phyloP scores from a whole-genome alignment of 2,888 invertebrate genomes.

The Spilarctia lutea region DNA sequence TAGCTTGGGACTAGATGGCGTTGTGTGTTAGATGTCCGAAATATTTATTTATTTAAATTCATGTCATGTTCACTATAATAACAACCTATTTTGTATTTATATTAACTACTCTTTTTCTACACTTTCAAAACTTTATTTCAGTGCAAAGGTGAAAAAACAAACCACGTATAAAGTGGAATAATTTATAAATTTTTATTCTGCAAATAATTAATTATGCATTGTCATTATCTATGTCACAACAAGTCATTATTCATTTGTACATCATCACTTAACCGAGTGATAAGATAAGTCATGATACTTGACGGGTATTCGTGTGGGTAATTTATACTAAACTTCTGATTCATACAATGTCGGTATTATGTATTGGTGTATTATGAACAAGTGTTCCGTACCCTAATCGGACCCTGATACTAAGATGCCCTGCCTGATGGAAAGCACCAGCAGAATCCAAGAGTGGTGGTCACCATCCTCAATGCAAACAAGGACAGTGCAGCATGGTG shows the following conservation, averaged over 20 bases:
- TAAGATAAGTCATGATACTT: not conserved
- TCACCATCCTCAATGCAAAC: not conserved
- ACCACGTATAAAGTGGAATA: not conserved
- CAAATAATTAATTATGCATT: not conserved
- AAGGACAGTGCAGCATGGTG: too few relatives aligned
- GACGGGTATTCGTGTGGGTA: slow-evolving; percentile 1
- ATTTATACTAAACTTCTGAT: not conserved
- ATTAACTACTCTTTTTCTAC: too few relatives aligned
- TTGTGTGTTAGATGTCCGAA: too few relatives aligned
- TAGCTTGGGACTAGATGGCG: too few relatives aligned
- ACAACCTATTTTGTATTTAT: too few relatives aligned
- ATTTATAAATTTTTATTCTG: not conserved
- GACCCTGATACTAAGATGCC: too few relatives aligned
- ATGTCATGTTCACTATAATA: too few relatives aligned
- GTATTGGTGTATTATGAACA: not conserved
- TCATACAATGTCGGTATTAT: not conserved
- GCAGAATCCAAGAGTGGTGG: too few relatives aligned
- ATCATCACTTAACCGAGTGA: not conserved
- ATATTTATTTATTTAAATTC: too few relatives aligned
- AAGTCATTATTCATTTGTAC: not conserved
- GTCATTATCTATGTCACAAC: not conserved
- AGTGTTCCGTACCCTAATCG: not conserved
- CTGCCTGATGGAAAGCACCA: too few relatives aligned
- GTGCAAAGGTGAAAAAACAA: not conserved
- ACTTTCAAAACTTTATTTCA: not conserved